Evolutionary conservation across 1,140 invertebrate genomes (phyloP), one percentile per base, ranked within the genome.

Genomic region (Habropoda laboriosa): DNA sequence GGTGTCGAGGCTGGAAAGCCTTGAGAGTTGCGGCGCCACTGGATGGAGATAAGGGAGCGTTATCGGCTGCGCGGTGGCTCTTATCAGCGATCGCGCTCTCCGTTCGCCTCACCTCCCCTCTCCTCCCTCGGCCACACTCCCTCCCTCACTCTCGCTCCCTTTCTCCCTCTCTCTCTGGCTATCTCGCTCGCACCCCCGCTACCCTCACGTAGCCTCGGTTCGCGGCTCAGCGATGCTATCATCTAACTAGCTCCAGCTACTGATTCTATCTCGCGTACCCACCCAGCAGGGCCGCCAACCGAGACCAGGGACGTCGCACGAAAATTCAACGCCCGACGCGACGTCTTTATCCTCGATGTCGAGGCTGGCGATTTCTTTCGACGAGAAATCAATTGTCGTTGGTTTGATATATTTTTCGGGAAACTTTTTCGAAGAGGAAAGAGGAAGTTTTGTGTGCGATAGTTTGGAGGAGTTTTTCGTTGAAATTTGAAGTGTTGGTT

Each of bases 181-280:
- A 72, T 57, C 79, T 76, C 68, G 55, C 81, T 79, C 81, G 1
- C 21, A 18, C 60, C 75, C 67, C 58, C 58, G 47, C 67, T 47
- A 79, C 75, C 71, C 77, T 70, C 85, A 78, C 79, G 87, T 89
- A 89, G 88, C 91, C 90, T 90, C 86, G 88, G 82, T 87, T 89
- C 90, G 90, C 91, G 88, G 89, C 90, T 89, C 88, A 80, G 86
- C 90, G 92, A 93, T 93, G 85, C 86, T 93, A 93, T 93, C 92
- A 86, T 90, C 90, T 93, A 93, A 93, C 92, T 93, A 93, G 92
- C 92, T 93, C 91, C 92, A 92, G 92, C 91, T 92, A 93, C 92
- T 90, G 92, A 93, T 93, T 93, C 88, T 93, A 93, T 93, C 92
- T 93, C 85, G 87, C 86, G 87, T 91, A 91, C 90, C 90, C 90